Percentiles rank a stretch among this genome's conserved stretches.
These are phyloP conservation scores for Lamprotornis superbus DNA, from an alignment of 2,113 vertebrate species.

Conservation along the genomic window DNA sequence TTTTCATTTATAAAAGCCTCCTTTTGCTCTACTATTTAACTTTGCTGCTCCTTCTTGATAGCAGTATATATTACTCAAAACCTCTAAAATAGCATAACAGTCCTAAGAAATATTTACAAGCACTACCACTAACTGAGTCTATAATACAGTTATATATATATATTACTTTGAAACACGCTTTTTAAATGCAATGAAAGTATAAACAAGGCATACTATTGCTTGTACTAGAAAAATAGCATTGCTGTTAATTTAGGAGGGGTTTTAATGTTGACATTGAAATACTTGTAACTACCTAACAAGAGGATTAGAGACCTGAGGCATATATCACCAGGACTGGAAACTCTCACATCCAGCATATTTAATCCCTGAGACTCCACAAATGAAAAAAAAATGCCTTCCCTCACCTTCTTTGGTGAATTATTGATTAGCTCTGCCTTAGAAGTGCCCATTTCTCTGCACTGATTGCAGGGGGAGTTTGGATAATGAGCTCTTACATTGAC, in stretches of 20 bases:
- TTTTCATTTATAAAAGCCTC: slow-evolving; percentile 43
- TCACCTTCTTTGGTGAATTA: slow-evolving; percentile 49
- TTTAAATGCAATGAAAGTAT: neutral
- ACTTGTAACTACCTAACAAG: neutral
- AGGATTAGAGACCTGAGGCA: neutral
- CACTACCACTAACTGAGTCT: neutral
- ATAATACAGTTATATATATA: neutral
- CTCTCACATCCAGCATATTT: neutral
- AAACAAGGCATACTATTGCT: neutral
- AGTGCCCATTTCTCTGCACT: slow-evolving; percentile 20
- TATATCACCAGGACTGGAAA: neutral
- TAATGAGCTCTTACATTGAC: slow-evolving; percentile 42
- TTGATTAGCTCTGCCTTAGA: slow-evolving; percentile 28
- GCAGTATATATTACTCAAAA: slow-evolving; percentile 14
- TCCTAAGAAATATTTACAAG: slow-evolving; percentile 45
- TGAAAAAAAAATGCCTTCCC: neutral
- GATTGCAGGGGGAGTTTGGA: slow-evolving; percentile 8
- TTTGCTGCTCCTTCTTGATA: slow-evolving; percentile 28
- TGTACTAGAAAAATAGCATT: neutral
- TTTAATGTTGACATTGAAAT: neutral
- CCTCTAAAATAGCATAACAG: slow-evolving; percentile 8
- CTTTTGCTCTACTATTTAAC: slow-evolving; percentile 18
- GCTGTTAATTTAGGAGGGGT: neutral
- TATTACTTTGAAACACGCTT: neutral
- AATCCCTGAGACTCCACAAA: neutral